phyloP scores from a whole-genome alignment of 2,888 invertebrate species.

The Therioaphis trifolii region DNA sequence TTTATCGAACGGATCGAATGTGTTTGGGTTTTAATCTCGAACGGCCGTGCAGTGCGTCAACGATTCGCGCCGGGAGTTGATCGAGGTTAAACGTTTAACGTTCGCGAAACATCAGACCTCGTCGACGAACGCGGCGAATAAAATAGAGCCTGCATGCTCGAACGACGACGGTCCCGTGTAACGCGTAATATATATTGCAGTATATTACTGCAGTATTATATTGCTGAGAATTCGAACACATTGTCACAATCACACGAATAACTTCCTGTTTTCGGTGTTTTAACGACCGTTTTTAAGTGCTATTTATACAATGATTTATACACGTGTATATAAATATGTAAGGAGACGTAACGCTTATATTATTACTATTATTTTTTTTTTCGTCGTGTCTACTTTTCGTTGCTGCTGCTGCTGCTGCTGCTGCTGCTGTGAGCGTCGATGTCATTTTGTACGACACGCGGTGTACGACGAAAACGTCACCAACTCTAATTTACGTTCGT shows the following conservation, averaged over 20 bases:
- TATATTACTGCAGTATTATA: too few species aligned
- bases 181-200: too few species aligned
- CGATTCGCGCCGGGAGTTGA: too few species aligned
- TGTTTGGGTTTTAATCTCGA: too few species aligned
- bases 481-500: conserved; percentile 39
- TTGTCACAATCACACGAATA: background rate
- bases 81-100: too few species aligned
- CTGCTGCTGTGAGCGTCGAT: background rate
- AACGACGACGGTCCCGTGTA: too few species aligned
- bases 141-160: too few species aligned
- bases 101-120: too few species aligned
- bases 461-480: conserved; percentile 28
- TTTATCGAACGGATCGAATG: too few species aligned
- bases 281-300: conserved; percentile 35
- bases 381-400: conserved; percentile 20
- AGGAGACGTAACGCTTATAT: background rate
- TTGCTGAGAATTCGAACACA: background rate
- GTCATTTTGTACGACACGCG: background rate
- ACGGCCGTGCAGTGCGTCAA: too few species aligned
- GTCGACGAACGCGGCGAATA: too few species aligned
- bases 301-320: conserved; percentile 31
- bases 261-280: conserved; percentile 29
- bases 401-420: too few species aligned
- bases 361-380: background rate
- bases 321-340: background rate